Evolutionary conservation across 2,888 invertebrate species (phyloP).

Genomic region (Macaria liturata): DNA sequence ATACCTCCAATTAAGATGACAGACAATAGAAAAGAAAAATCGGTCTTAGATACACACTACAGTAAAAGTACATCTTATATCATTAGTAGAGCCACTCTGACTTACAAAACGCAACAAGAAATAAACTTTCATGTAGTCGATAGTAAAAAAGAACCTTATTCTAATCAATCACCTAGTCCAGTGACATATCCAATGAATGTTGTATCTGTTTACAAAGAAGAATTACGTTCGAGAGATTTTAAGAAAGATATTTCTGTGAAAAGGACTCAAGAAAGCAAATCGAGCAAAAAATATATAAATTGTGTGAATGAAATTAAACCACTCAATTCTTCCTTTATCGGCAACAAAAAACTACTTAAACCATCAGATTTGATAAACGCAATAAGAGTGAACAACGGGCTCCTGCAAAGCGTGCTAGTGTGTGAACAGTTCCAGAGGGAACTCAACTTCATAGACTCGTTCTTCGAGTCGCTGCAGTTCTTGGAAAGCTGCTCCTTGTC

Average conservation of each 20-base stretch:
- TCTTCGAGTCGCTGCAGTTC: constrained; percentile 75
- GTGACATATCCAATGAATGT: constrained; percentile 67
- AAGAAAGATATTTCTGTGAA: constrained; percentile 23
- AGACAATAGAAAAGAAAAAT: constrained; percentile 41
- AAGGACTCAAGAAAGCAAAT: constrained; percentile 29
- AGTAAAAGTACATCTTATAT: constrained; percentile 60
- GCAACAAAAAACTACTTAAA: constrained; percentile 66
- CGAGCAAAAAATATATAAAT: constrained; percentile 41
- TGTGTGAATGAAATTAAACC: constrained; percentile 52
- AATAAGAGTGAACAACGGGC: constrained; percentile 61
- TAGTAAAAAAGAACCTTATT: constrained; percentile 47
- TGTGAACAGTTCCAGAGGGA: constrained; percentile 75
- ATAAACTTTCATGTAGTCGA: constrained; percentile 68
- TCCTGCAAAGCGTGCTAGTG: constrained; percentile 63
- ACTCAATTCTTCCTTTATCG: constrained; percentile 55
- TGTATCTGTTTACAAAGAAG: constrained; percentile 65
- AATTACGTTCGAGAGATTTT: constrained; percentile 44
- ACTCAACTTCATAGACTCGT: constrained; percentile 77
- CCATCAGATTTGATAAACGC: constrained; percentile 75
- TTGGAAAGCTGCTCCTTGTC: constrained; percentile 66
- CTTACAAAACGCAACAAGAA: constrained; percentile 70
- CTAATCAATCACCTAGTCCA: constrained; percentile 54
- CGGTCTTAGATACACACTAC: constrained; percentile 42
- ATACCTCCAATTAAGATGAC: constrained; percentile 45
- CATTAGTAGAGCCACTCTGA: constrained; percentile 66